Evolutionary conservation across 1,140 invertebrate species (phyloP).

Genomic region (Cotesia typhae): DNA sequence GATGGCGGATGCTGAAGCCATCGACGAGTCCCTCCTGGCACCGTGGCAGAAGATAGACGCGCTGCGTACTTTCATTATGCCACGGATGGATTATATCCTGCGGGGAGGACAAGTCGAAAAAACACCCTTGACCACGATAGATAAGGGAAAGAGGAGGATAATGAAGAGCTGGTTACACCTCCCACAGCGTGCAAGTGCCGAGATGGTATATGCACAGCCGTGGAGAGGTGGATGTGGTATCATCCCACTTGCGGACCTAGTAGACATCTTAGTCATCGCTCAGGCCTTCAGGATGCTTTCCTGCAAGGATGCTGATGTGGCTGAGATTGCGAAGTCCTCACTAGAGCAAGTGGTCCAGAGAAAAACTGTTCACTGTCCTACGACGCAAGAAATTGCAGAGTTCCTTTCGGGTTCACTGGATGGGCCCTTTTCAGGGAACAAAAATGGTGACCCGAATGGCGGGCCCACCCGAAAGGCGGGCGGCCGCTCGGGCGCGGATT

Average conservation of each 20-base stretch:
- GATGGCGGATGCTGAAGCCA: too few species aligned
- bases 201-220: conserved; percentile 34
- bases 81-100: conserved; percentile 48
- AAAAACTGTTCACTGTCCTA: neutral
- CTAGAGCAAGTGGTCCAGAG: neutral
- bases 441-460: neutral
- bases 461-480: neutral
- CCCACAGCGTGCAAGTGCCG: conserved; percentile 40
- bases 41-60: conserved; percentile 32
- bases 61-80: conserved; percentile 40
- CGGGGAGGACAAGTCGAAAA: conserved; percentile 44
- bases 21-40: too few species aligned
- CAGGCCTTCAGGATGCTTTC: conserved; percentile 24
- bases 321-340: neutral
- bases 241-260: neutral
- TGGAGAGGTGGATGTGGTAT: conserved; percentile 40
- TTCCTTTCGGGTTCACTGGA: neutral
- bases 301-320: conserved; percentile 24
- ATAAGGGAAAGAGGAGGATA: conserved; percentile 39
- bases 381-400: neutral
- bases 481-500: neutral
- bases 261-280: too few species aligned
- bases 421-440: neutral
- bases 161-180: conserved; percentile 39
- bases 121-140: conserved; percentile 31